Evolutionary conservation across 2,113 vertebrate species (phyloP).

Genomic region (Channa argus): DNA sequence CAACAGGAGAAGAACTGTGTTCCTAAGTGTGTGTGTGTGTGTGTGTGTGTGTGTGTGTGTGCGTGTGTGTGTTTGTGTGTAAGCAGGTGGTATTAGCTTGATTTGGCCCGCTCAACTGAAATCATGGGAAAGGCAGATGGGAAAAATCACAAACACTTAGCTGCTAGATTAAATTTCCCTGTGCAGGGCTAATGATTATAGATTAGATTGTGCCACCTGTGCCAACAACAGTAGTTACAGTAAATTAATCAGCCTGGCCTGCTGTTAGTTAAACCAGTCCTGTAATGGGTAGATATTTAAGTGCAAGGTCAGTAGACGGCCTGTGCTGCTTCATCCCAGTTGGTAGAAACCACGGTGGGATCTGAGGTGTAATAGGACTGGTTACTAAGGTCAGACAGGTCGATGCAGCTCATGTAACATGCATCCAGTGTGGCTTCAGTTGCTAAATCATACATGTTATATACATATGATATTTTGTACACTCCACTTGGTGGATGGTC

Average conservation of each 20-base stretch:
- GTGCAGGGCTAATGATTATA: conserved; percentile 59
- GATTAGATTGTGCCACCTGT: conserved; percentile 57
- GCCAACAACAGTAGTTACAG: conserved; percentile 41
- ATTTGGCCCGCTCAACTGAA: conserved; percentile 37
- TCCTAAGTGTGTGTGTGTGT: neutral
- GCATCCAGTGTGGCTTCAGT: neutral
- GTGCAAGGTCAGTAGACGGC: neutral
- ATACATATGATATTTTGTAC: no score
- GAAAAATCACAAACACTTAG: conserved; percentile 53
- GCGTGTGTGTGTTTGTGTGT: neutral
- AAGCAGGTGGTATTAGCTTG: conserved; percentile 21
- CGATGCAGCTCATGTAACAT: neutral
- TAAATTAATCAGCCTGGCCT: conserved; percentile 42
- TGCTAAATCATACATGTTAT: neutral
- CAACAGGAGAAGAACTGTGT: no score
- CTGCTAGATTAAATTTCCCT: conserved; percentile 56
- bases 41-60: neutral
- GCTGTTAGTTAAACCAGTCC: conserved; percentile 18
- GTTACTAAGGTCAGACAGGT: neutral
- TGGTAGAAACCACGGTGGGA: neutral
- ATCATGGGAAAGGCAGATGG: conserved; percentile 50
- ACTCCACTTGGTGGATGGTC: no score
- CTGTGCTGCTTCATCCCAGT: conserved; percentile 2
- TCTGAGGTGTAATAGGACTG: neutral
- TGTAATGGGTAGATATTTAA: conserved; percentile 19